Evolutionary conservation across 1,140 invertebrate species (phyloP).

Genomic region (Maconellicoccus hirsutus): DNA sequence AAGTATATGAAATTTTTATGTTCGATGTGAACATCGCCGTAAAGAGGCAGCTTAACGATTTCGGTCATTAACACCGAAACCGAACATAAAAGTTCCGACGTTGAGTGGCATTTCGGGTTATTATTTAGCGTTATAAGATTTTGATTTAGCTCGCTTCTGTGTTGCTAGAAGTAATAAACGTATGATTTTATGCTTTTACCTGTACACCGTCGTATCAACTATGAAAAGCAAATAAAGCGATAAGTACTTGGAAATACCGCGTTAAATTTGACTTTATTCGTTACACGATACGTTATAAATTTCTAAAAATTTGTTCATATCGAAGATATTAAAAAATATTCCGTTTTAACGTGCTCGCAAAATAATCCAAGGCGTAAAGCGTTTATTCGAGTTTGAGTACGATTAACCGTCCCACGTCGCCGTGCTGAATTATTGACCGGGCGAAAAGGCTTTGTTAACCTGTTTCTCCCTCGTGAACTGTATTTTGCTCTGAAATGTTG

Average conservation of each 20-base stretch:
- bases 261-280: not conserved
- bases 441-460: not conserved
- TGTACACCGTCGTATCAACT: not conserved
- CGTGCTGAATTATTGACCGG: not conserved
- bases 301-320: no score
- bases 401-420: not conserved
- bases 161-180: not conserved
- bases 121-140: not conserved
- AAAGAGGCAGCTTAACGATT: not conserved
- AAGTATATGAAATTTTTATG: not conserved
- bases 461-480: not conserved
- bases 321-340: no score
- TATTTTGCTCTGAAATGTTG: not conserved
- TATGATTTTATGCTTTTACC: not conserved
- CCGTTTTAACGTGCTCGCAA: no score
- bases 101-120: not conserved
- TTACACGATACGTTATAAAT: not conserved
- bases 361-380: no score
- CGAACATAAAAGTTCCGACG: slow-evolving; percentile 7
- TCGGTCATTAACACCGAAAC: slow-evolving; percentile 2
- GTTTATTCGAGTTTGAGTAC: slow-evolving; percentile 3
- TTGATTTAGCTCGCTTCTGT: slow-evolving; percentile 8
- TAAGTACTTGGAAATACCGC: not conserved
- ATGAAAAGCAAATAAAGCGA: not conserved
- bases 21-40: not conserved